Percentiles rank a stretch among this genome's conserved stretches.
Conservation (phyloP, 1,140 invertebrate genomes). For the Drosophila eugracilis region DNA sequence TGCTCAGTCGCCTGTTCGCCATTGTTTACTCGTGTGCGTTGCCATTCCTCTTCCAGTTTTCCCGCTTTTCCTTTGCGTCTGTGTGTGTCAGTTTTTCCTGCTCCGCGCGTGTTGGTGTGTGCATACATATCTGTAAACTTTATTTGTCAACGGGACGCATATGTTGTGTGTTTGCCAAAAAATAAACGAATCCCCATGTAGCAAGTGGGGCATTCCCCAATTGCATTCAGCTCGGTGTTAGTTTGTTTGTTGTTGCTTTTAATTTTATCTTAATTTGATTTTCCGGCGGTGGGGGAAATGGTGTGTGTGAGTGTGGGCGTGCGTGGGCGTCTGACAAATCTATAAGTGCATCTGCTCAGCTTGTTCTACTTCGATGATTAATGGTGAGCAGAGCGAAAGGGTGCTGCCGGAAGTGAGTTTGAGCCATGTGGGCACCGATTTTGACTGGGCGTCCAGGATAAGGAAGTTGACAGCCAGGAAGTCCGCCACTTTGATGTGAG, state of each 20-base stretch:
- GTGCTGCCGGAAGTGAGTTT: constrained; percentile 5
- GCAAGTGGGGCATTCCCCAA: constrained; percentile 11
- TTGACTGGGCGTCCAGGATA: not conserved
- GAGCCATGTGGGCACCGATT: constrained; percentile 14
- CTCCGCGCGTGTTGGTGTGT: constrained; percentile 37
- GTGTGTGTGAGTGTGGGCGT: not conserved
- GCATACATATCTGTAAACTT: constrained; percentile 79
- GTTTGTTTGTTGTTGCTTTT: constrained; percentile 60
- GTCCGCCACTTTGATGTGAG: not conserved
- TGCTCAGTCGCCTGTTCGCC: constrained; percentile 37
- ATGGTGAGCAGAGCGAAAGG: constrained; percentile 6
- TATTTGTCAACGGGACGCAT: constrained; percentile 80
- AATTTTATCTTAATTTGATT: constrained; percentile 76
- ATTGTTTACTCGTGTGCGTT: constrained; percentile 77
- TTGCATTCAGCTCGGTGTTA: constrained; percentile 36
- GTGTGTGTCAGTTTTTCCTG: constrained; percentile 14
- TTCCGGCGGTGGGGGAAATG: constrained; percentile 17
- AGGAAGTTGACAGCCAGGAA: not conserved
- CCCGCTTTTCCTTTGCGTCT: constrained; percentile 5
- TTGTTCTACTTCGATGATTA: constrained; percentile 24
- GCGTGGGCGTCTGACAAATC: constrained; percentile 47
- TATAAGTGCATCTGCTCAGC: constrained; percentile 39
- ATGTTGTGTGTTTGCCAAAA: constrained; percentile 76
- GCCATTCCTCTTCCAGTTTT: constrained; percentile 44
- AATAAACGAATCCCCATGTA: constrained; percentile 53